These are phyloP conservation scores for Atlantisia rogersi DNA, from an alignment of 2,113 vertebrate species.

Conservation along the genomic window DNA sequence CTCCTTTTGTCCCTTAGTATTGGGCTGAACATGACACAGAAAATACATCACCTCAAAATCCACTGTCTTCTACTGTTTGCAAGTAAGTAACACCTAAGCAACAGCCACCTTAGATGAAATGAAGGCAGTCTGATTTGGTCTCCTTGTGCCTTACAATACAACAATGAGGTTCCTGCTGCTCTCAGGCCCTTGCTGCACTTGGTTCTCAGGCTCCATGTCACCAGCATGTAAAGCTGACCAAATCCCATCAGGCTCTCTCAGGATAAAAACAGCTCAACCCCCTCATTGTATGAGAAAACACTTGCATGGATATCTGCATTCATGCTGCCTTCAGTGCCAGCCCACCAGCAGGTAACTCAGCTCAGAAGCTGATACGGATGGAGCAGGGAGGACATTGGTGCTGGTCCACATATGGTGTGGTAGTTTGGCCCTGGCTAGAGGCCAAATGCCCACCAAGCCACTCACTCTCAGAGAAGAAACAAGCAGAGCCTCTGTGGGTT, in stretches of 20 bases:
- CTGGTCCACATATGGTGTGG: neutral
- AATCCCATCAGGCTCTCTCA: neutral
- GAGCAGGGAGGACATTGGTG: neutral
- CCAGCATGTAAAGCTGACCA: neutral
- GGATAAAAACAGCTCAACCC: neutral
- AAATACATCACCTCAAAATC: neutral
- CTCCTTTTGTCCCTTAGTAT: neutral
- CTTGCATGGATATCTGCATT: neutral
- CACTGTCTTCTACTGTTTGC: neutral
- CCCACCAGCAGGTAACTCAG: neutral
- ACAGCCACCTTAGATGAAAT: neutral
- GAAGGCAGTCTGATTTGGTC: neutral
- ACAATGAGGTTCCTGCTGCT: neutral
- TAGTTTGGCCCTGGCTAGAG: too few relatives aligned
- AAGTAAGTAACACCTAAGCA: neutral
- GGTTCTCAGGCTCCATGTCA: neutral
- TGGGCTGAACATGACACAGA: neutral
- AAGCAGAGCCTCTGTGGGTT: too few relatives aligned
- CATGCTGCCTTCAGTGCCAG: neutral
- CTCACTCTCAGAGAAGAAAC: too few relatives aligned
- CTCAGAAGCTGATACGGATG: neutral
- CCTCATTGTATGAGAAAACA: accelerated
- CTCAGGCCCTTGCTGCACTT: neutral
- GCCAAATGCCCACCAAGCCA: too few relatives aligned
- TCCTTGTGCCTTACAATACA: neutral